Evolutionary conservation across 1,140 invertebrate genomes (phyloP), one percentile per base, ranked within the genome.

Genomic region (Drosophila fuyamai): DNA sequence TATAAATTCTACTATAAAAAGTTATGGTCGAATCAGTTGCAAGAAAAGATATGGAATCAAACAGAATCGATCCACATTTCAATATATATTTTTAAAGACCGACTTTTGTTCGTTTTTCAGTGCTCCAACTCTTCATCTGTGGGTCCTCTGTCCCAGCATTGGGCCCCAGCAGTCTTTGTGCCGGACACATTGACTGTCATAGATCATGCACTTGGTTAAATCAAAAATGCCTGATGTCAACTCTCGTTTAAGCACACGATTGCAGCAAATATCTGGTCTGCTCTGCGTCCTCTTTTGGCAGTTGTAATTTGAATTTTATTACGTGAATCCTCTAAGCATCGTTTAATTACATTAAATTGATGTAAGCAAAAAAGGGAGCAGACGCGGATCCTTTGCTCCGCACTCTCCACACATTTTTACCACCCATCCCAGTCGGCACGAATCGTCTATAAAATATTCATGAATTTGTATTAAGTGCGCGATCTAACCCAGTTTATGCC

Each of bases 161-260:
- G 40, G 16, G 46, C 36, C 23, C 41, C 61, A 41, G 58, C 60
- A 79, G 71, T 62, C 71, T 88, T 86, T 88, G 83, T 83, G 73
- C 38, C 72, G 71, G 67, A 83, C 84, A 86, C 80, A 89, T 88
- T 88, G 88, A 80, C 84, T 89, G 84, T 80, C 83, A 89, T 83
- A 83, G 83, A 89, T 88, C 83, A 89, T 89, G 83, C 83, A 88
- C 83, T 89, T 88, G 83, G 84, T 88, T 89, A 89, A 86, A 86
- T 86, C 84, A 83, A 86, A 88, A 86, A 88, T 83, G 74, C 83
- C 66, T 76, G 71, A 85, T 86, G 79, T 79, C 82, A 78, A 85
- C 81, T 84, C 79, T 50, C 73, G 66, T 72, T 58, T 84, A 70
- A 72, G 83, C 61, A 82, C 80, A 82, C 80, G 75, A 78, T 61